Conservation (phyloP, 1,140 invertebrate species). For the Stegodyphus dumicola region DNA sequence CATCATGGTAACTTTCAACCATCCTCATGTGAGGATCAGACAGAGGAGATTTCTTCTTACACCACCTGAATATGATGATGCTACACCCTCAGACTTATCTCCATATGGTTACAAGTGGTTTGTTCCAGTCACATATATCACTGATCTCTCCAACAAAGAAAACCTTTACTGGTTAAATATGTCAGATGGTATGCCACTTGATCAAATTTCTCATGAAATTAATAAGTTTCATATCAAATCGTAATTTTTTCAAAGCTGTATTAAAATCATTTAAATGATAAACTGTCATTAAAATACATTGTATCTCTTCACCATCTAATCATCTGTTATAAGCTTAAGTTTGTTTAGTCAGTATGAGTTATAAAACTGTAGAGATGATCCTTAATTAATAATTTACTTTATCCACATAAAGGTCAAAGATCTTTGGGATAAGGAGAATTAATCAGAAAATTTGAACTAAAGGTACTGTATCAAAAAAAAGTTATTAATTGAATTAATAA, state of each 20-base stretch:
- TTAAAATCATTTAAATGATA: neutral
- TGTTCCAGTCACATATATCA: slow-evolving; percentile 81
- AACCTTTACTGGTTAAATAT: slow-evolving; percentile 78
- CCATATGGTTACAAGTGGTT: slow-evolving; percentile 76
- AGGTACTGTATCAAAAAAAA: no score
- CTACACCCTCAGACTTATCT: slow-evolving; percentile 59
- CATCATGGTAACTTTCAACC: slow-evolving; percentile 75
- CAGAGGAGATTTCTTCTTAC: slow-evolving; percentile 72
- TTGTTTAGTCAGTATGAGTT: no score
- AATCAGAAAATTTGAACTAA: no score
- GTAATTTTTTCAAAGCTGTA: neutral
- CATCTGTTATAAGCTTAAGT: neutral
- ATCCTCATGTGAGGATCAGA: slow-evolving; percentile 73
- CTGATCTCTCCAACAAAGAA: slow-evolving; percentile 69
- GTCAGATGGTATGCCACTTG: slow-evolving; percentile 73
- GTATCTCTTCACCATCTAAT: neutral
- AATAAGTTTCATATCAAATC: neutral
- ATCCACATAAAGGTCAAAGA: no score
- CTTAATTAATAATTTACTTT: no score
- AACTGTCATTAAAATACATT: neutral
- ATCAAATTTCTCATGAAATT: no score
- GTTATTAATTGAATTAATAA: no score
- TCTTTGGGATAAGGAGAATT: no score
- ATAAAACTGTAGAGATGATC: no score
- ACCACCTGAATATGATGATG: slow-evolving; percentile 63